phyloP scores from a whole-genome alignment of 1,140 invertebrate genomes.

The Heliconius eleuchia region DNA sequence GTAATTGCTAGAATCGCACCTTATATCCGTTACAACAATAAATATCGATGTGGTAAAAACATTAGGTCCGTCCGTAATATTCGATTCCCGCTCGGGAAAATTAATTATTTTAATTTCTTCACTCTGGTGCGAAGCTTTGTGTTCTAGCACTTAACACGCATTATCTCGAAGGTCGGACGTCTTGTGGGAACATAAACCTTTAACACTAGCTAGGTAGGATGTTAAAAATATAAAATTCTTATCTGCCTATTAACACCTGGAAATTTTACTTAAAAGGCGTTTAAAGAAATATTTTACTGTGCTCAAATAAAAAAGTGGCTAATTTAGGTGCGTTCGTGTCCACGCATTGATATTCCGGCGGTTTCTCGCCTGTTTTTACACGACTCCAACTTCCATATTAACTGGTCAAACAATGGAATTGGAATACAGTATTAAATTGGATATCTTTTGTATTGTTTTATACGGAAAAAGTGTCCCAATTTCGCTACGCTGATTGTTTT shows the following conservation, averaged over 20 bases:
- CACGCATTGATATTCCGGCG: slow-evolving; percentile 27
- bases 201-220: too few relatives aligned
- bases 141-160: too few relatives aligned
- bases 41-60: too few relatives aligned
- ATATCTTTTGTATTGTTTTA: slow-evolving; percentile 16
- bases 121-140: too few relatives aligned
- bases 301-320: slow-evolving; percentile 13
- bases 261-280: not conserved
- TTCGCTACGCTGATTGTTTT: slow-evolving; percentile 1
- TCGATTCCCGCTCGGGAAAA: too few relatives aligned
- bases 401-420: slow-evolving; percentile 24
- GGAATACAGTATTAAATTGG: slow-evolving; percentile 18
- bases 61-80: too few relatives aligned
- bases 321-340: slow-evolving; percentile 13
- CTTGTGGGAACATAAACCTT: too few relatives aligned
- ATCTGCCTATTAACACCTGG: not conserved
- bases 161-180: too few relatives aligned
- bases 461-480: slow-evolving; percentile 8
- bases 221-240: not conserved
- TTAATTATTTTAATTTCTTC: too few relatives aligned
- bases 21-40: too few relatives aligned
- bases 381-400: slow-evolving; percentile 4
- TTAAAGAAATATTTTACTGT: not conserved
- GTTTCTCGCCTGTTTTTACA: slow-evolving; percentile 11
- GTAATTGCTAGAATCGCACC: too few relatives aligned